A percentile compares a stretch with the other conserved stretches of the same genome.
Conservation (phyloP, 2,888 invertebrate species). For the Meganola albula region DNA sequence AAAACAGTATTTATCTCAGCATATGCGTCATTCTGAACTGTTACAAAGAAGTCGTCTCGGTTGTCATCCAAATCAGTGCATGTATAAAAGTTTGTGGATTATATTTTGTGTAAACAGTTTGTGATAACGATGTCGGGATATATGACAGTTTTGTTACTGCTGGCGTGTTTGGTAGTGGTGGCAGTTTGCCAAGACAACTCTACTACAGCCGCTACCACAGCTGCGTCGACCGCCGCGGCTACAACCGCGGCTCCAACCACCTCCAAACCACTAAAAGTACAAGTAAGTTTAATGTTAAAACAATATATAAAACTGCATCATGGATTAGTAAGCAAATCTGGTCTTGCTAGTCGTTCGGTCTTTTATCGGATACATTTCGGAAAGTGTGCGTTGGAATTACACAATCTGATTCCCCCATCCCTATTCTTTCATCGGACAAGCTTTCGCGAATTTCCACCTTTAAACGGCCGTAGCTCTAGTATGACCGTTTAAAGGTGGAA, state of each 20-base stretch:
- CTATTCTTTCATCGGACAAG: no score
- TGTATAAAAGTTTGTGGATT: constrained; percentile 27
- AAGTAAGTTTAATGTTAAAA: no score
- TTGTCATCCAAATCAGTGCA: constrained; percentile 17
- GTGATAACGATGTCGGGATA: constrained; percentile 28
- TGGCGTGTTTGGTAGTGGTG: constrained; percentile 27
- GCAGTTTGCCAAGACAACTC: constrained; percentile 27
- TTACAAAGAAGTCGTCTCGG: constrained; percentile 14
- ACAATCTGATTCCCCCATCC: no score
- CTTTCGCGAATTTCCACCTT: no score
- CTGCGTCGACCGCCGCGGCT: constrained; percentile 8
- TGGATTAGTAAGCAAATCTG: no score
- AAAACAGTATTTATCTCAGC: constrained; percentile 13
- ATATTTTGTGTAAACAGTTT: constrained; percentile 17
- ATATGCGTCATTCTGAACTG: constrained; percentile 12
- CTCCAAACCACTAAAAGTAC: background rate
- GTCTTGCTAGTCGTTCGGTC: no score
- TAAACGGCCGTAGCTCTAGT: no score
- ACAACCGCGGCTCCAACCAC: constrained; percentile 1
- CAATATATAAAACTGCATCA: no score
- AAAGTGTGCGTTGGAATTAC: no score
- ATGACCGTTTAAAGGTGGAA: no score
- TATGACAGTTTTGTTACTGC: constrained; percentile 27
- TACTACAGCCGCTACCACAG: constrained; percentile 13
- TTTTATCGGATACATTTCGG: no score